Base-by-base conservation (phyloP, 2,113 vertebrate species). In the Ptilorrhoa leucosticta region DNA sequence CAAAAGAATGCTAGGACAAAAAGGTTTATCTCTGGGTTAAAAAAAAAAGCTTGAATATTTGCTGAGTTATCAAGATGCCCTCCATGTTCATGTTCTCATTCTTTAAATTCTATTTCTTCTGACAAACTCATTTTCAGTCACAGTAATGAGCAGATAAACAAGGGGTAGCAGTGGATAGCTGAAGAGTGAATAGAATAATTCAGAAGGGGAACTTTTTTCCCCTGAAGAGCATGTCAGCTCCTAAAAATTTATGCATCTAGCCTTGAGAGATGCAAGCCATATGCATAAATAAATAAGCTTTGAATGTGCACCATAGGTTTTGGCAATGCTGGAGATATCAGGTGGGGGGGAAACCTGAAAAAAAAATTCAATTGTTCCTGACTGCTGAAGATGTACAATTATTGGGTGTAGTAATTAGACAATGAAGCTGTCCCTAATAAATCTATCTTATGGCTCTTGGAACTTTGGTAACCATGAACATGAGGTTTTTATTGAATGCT, bases 201-300 rank as follows among this genome's bases (percentile, higher is more conserved):
- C 87, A 90, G 80, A 94, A 66, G 50, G 48, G 48, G 81, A 89
- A 82, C 58, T 51, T 87, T 51, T 80, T 91, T 84, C 47, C 47
- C 69, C 86, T 89, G 28, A 97, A 75, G 90, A 93, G 31, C n/a
- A 72, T 69, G 91, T 96, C 72, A 95, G 48, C 60, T 96, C 39
- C 97, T 97, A 94, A 97, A 98, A 98, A 95, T 92, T 78, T 97
- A 95, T 97, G 69, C 48, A 75, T 96, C 68, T 81, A 82, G 76
- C 86, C 87, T 88, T 97, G 95, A 97, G 89, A 97, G 93, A 95
- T 76, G 40, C 94, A 91, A 98, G 93, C 75, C 71, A 94, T 69
- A 93, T 89, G 61, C 91, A 95, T 96, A 97, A 96, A 96, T 97
- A 98, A 97, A 88, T 94, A 96, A 96, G n/a, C 11, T 64, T 86